Base-by-base conservation (phyloP, 2,797 vertebrate species). In the Phoebastria nigripes region DNA sequence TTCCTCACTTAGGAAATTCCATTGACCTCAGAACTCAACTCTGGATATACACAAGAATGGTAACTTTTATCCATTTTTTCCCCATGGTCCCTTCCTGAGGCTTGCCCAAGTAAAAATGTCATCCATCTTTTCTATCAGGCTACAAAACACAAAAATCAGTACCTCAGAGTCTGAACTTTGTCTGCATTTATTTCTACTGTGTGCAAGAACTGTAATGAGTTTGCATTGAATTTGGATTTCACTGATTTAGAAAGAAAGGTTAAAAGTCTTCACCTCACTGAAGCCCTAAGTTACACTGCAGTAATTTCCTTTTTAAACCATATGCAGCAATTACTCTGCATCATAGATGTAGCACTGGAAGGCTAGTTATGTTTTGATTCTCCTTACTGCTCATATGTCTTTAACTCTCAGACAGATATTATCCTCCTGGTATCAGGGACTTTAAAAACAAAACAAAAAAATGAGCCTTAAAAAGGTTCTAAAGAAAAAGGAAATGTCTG, bases 391-490 rank as follows among this genome's bases (percentile, higher is more conserved):
- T 76, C 55, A 6, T 58, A 84, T 12, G 22, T 80, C 62, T 80
- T 55, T 79, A 72, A 76, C 28, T 58, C 4, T 0, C 42, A 84
- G 81, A 49, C 63, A 92, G 42, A 73, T 91, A 78, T 71, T 94
- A 93, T 62, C 28, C 35, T 81, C 29, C n/a, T 78, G 29, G 35
- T 90, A 52, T 41, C 15, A 73, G n/a, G 42, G 59, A 90, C 66
- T 89, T 93, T 69, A 76, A 78, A 91, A 91, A 51, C 25, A 81
- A 93, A 95, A 81, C 29, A 72, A 87, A 87, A 61, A 76, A 29
- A 76, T 83, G 9, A 76, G 14, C 18, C 33, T 88, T 82, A 42
- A 71, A 92, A 91, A 49, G 6, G 8, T 73, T 89, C 44, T 85
- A 69, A 93, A 89, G 24, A 84, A 92, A 90, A 81, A 46, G 29